Percentiles rank a stretch among this genome's conserved stretches.
Evolutionary conservation across 2,797 vertebrate species (phyloP).

Genomic region (Ataeniobius toweri): DNA sequence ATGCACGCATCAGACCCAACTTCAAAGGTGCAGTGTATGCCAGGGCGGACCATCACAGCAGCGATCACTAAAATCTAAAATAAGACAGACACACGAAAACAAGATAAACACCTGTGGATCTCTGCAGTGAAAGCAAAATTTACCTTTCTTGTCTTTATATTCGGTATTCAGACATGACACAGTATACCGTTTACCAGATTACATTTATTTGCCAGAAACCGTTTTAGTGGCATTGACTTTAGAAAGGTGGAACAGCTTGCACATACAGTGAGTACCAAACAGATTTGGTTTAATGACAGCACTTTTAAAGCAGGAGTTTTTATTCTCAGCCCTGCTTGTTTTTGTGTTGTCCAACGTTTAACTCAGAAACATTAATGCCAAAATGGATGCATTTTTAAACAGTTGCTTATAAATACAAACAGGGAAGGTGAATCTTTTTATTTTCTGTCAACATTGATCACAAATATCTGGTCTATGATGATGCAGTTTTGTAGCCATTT

Average conservation of each 20-base stretch:
- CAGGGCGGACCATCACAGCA: conserved; percentile 24
- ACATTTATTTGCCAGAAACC: background rate
- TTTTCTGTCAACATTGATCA: too few species aligned
- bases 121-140: background rate
- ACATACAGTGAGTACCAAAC: too few species aligned
- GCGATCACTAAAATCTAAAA: conserved; percentile 33
- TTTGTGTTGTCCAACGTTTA: background rate
- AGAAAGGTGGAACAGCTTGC: too few species aligned
- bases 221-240: background rate
- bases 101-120: background rate
- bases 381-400: too few species aligned
- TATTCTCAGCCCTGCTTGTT: too few species aligned
- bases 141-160: too few species aligned
- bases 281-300: too few species aligned
- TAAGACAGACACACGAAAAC: conserved; percentile 23
- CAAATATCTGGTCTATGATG: background rate
- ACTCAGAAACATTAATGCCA: background rate
- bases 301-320: too few species aligned
- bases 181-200: conserved; percentile 2
- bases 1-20: conserved; percentile 93
- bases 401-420: background rate
- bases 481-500: background rate
- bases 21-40: conserved; percentile 88
- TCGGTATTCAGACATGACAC: background rate
- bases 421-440: background rate